Base-by-base conservation (phyloP, 2,113 vertebrate species). In the Andinoacara biseriatus region DNA sequence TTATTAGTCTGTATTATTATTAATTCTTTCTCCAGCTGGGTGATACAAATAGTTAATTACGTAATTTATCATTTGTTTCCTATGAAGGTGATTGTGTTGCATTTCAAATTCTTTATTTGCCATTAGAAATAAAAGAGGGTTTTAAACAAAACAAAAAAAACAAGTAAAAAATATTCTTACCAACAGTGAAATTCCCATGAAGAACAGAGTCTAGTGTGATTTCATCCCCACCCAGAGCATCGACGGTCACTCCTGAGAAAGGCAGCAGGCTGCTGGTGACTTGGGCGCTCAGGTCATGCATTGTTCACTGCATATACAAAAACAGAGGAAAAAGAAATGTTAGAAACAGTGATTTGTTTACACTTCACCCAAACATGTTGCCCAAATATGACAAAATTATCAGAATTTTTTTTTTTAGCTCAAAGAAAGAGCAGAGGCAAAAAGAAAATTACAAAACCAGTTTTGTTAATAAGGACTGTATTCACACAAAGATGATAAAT, bases 251-350 rank as follows among this genome's bases (percentile, higher is more conserved):
- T 79, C 96, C 95, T 40, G 97, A 97, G 91, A 99, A 99, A 8
- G 91, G 96, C 93, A 98, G 96, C 89, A 99, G 94, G 87, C 95
- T 95, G 95, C 98, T 97, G n/a, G 96, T 98, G 94, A 98, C 96
- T 86, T 96, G 96, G 56, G 98, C 97, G 0, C 90, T 93, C 90
- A 99, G 93, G 90, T 98, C 96, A 95, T 88, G 93, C 98, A 99
- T 99, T 86, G 86, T 96, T 95, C 81, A 94, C 94, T 95, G 91
- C 22, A 74, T 4, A 77, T 77, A 83, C 20, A 81, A 69, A 20
- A 52, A 52, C 46, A 69, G 0, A 0, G 76, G 7, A 5, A 74
- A 49, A 65, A 1, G 46, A 15, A 26, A 13, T 7, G 9, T 86
- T 65, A 79, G 17, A 60, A 61, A 84, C 1, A 78, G 57, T 8